Evolutionary conservation across 1,140 invertebrate species (phyloP).

Genomic region (Lepidurus packardi): DNA sequence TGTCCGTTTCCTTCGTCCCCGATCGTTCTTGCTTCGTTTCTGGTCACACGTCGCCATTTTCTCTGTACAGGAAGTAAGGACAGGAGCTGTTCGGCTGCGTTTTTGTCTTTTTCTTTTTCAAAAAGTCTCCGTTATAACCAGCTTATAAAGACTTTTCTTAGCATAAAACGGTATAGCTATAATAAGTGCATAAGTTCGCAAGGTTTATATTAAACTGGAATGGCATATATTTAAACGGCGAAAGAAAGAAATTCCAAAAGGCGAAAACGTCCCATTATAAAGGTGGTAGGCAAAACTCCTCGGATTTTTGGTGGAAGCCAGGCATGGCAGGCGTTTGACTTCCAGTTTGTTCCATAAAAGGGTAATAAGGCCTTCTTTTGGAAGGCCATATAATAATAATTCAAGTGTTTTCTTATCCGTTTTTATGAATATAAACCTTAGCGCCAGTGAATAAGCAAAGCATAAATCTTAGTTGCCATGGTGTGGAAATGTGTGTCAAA

Average conservation of each 20-base stretch:
- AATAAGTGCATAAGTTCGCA: not conserved
- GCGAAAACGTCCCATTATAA: not conserved
- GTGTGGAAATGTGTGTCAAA: not conserved
- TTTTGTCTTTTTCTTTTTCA: not conserved
- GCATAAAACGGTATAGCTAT: not conserved
- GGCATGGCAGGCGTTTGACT: not conserved
- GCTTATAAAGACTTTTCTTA: not conserved
- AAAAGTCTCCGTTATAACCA: not conserved
- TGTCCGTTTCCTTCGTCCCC: not conserved
- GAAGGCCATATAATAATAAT: not conserved
- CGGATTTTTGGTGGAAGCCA: not conserved
- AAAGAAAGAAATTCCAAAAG: not conserved
- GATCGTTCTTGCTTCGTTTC: not conserved
- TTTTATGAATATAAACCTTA: not conserved
- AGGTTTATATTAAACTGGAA: not conserved
- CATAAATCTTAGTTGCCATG: not conserved
- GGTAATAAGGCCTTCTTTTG: not conserved
- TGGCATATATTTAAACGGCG: not conserved
- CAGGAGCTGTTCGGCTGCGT: not conserved
- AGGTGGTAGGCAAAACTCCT: not conserved
- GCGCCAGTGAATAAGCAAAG: not conserved
- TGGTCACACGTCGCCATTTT: not conserved
- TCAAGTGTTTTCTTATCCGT: not conserved
- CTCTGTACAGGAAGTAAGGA: slow-evolving; percentile 13
- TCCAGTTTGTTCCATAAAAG: not conserved